These are phyloP conservation scores for Athalia circularis DNA, from an alignment of 2,888 invertebrate genomes.

Conservation along the genomic window DNA sequence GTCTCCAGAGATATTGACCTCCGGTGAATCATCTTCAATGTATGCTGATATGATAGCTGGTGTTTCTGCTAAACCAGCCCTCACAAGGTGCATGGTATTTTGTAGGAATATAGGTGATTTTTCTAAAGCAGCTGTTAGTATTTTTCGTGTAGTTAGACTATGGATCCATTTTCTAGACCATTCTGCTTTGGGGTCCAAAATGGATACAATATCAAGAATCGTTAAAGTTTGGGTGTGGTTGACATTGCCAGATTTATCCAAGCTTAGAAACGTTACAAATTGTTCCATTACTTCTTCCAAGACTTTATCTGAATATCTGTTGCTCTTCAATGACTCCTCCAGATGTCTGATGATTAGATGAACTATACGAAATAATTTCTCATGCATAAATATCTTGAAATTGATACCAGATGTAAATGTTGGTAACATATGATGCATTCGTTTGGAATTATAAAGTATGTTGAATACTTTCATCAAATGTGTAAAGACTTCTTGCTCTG, in stretches of 20 bases:
- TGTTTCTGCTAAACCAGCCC: constrained; percentile 59
- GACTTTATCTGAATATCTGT: constrained; percentile 61
- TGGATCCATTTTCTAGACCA: constrained; percentile 70
- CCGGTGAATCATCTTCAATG: constrained; percentile 64
- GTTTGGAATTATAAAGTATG: constrained; percentile 62
- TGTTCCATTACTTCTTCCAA: constrained; percentile 68
- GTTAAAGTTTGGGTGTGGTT: constrained; percentile 61
- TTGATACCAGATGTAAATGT: constrained; percentile 67
- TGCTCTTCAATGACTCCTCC: constrained; percentile 64
- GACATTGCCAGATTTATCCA: constrained; percentile 52
- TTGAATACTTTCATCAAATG: constrained; percentile 65
- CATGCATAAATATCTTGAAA: constrained; percentile 69
- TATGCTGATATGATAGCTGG: constrained; percentile 58
- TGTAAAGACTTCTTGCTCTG: constrained; percentile 58
- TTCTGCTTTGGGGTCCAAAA: constrained; percentile 67
- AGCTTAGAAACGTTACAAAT: constrained; percentile 65
- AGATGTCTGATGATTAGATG: constrained; percentile 65
- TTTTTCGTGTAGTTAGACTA: constrained; percentile 62
- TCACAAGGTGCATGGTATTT: constrained; percentile 56
- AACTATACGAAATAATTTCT: constrained; percentile 67
- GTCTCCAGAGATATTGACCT: constrained; percentile 67
- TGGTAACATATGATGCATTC: constrained; percentile 63
- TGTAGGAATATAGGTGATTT: constrained; percentile 66
- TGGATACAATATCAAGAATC: constrained; percentile 64
- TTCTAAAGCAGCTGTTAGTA: constrained; percentile 60